Conservation (phyloP, 2,888 invertebrate genomes). For the Carcina quercana region DNA sequence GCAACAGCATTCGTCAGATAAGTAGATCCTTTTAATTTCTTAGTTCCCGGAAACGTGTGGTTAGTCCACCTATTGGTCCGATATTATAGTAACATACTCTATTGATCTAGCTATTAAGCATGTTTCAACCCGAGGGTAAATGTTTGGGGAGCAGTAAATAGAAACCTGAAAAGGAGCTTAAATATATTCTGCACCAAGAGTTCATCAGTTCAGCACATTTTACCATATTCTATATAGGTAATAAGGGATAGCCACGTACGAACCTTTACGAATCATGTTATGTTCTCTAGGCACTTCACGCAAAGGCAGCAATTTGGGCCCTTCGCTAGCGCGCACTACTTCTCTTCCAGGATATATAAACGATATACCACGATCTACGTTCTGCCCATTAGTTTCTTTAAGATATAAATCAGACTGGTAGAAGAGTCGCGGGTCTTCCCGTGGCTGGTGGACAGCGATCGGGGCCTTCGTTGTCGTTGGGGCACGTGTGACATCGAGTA, state of each 20-base stretch:
- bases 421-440: constrained; percentile 59
- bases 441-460: constrained; percentile 46
- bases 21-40: too few relatives aligned
- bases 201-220: too few relatives aligned
- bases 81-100: too few relatives aligned
- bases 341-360: constrained; percentile 47
- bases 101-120: too few relatives aligned
- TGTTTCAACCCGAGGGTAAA: too few relatives aligned
- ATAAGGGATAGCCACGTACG: background rate
- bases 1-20: too few relatives aligned
- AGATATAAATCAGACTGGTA: constrained; percentile 61
- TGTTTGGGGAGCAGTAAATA: too few relatives aligned
- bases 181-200: too few relatives aligned
- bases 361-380: constrained; percentile 44
- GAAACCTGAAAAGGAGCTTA: too few relatives aligned
- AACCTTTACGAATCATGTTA: constrained; percentile 12
- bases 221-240: too few relatives aligned
- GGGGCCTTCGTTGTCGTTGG: constrained; percentile 19
- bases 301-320: constrained; percentile 21
- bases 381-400: constrained; percentile 47
- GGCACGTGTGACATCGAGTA: constrained; percentile 33
- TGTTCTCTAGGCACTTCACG: constrained; percentile 24
- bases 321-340: constrained; percentile 35
- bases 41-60: too few relatives aligned
- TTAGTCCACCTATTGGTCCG: too few relatives aligned